These are phyloP conservation scores for Bombus sibiricus DNA, from an alignment of 1,140 invertebrate species.

Conservation along the genomic window DNA sequence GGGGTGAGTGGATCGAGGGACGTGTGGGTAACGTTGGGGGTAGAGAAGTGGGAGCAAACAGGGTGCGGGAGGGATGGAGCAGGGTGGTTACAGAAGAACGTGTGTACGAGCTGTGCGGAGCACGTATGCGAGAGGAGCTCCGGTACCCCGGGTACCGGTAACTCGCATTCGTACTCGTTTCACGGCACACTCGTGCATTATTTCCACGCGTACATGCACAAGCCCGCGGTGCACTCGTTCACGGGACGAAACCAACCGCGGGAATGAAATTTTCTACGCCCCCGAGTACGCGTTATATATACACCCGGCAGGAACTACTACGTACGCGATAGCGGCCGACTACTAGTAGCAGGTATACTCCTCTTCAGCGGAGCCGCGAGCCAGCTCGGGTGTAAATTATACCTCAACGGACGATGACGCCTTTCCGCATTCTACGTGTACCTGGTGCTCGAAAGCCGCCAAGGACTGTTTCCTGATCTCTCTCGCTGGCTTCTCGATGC, in stretches of 20 bases:
- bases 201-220: conserved; percentile 53
- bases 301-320: not conserved
- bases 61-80: not conserved
- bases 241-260: conserved; percentile 69
- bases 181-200: conserved; percentile 57
- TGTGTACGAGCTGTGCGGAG: conserved; percentile 28
- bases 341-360: conserved; percentile 23
- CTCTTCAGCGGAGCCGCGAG: conserved; percentile 47
- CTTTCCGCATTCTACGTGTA: conserved; percentile 34
- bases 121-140: conserved; percentile 46
- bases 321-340: conserved; percentile 32
- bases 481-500: not conserved
- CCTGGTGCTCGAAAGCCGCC: conserved; percentile 34
- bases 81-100: conserved; percentile 29
- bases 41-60: not conserved
- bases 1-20: conserved; percentile 6
- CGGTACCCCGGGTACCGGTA: conserved; percentile 69
- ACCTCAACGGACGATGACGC: conserved; percentile 52
- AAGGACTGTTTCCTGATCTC: not conserved
- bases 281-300: conserved; percentile 40
- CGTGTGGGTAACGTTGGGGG: not conserved
- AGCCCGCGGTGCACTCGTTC: conserved; percentile 44
- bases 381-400: conserved; percentile 57
- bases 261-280: conserved; percentile 75
- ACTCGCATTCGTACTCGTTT: conserved; percentile 73